Conservation (phyloP, 2,888 invertebrate genomes). For the Leuctra nigra region DNA sequence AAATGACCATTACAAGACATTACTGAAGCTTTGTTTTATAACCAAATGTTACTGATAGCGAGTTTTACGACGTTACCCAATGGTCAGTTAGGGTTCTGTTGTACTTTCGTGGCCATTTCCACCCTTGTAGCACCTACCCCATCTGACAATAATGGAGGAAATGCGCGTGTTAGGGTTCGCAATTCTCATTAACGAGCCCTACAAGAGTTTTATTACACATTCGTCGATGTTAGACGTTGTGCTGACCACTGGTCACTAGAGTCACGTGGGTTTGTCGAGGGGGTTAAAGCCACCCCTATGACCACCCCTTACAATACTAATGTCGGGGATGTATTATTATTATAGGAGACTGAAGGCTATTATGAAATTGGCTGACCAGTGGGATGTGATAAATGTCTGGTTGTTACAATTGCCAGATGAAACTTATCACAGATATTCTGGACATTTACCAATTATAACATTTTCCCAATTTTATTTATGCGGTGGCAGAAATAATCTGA, state of each 20-base stretch:
- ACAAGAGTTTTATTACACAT: conserved; percentile 21
- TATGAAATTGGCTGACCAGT: conserved; percentile 22
- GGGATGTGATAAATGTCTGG: conserved; percentile 11
- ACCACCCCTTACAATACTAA: conserved; percentile 9
- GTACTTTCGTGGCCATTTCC: not conserved
- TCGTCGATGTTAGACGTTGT: not conserved
- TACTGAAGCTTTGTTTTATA: not conserved
- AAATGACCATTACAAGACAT: too few species aligned
- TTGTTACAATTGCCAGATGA: too few species aligned
- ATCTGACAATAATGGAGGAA: conserved; percentile 28
- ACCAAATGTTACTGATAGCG: not conserved
- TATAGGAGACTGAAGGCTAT: conserved; percentile 11
- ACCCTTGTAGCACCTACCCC: not conserved
- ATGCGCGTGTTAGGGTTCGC: conserved; percentile 31
- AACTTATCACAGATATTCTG: too few species aligned
- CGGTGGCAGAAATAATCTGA: too few species aligned
- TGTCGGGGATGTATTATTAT: conserved; percentile 17
- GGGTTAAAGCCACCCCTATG: not conserved
- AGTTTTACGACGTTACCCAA: not conserved
- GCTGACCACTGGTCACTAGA: conserved; percentile 12
- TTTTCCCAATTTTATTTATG: too few species aligned
- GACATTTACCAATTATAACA: too few species aligned
- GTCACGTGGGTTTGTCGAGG: not conserved
- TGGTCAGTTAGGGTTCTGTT: not conserved
- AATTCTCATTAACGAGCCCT: conserved; percentile 30